phyloP scores from a whole-genome alignment of 2,113 vertebrate species.

The Ranitomeya variabilis region DNA sequence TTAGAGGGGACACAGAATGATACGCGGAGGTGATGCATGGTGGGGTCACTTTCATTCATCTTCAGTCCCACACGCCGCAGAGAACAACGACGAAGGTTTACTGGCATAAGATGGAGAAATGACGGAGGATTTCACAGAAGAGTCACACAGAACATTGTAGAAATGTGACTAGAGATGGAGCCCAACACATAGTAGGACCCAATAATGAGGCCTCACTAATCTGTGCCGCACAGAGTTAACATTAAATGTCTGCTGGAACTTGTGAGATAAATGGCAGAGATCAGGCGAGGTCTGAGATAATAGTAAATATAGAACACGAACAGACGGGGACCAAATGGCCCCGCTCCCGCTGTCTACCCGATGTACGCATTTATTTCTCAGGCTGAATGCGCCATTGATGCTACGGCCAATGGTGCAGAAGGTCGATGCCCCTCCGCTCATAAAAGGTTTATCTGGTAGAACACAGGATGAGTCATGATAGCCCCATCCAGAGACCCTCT shows the following conservation, averaged over 20 bases:
- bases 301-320: slow-evolving; percentile 11
- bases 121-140: background rate
- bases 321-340: slow-evolving; percentile 31
- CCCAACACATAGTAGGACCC: background rate
- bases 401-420: background rate
- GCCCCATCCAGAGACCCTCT: background rate
- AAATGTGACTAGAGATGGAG: background rate
- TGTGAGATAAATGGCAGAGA: slow-evolving; percentile 38
- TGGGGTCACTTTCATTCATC: no score
- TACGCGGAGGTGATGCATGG: no score
- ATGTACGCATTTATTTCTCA: background rate
- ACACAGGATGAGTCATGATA: background rate
- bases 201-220: background rate
- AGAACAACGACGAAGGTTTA: no score
- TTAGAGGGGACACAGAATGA: no score
- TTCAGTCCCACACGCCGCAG: no score
- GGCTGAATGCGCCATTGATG: background rate
- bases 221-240: background rate
- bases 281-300: slow-evolving; percentile 29
- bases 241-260: background rate
- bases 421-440: background rate
- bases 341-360: slow-evolving; percentile 11
- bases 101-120: background rate
- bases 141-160: background rate
- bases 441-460: background rate